Percentiles rank a stretch among this genome's conserved stretches.
Evolutionary conservation across 2,797 vertebrate species (phyloP).

Genomic region (Morus bassanus): DNA sequence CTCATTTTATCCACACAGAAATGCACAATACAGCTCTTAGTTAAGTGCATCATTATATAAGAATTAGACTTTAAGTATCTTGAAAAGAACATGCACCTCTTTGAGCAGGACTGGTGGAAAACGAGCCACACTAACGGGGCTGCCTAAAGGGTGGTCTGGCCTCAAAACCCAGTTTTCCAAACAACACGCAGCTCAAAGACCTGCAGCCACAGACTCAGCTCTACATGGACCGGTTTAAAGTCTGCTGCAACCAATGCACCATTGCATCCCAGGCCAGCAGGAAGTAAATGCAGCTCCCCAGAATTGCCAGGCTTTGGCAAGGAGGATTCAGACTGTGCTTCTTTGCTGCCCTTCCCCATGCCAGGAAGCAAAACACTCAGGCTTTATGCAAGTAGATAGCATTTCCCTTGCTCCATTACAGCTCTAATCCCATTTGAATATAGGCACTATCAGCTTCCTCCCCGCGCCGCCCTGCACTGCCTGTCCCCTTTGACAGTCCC

Average conservation of each 20-base stretch:
- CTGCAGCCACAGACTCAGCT: neutral
- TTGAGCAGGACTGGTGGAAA: neutral
- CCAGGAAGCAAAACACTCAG: accelerated
- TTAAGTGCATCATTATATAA: neutral
- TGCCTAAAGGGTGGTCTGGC: neutral
- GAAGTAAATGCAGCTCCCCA: neutral
- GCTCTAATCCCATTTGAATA: neutral
- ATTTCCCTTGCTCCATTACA: neutral
- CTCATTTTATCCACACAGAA: neutral
- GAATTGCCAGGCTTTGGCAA: neutral
- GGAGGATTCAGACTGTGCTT: neutral
- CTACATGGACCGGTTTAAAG: accelerated
- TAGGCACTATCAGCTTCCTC: accelerated
- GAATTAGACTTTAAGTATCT: accelerated
- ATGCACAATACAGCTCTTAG: neutral
- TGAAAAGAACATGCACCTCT: accelerated
- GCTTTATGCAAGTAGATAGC: neutral
- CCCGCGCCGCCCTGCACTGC: neutral
- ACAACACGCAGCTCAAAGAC: neutral
- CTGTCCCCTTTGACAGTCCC: neutral
- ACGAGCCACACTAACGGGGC: accelerated
- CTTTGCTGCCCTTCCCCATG: neutral
- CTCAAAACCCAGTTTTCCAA: neutral
- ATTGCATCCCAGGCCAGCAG: too few species aligned
- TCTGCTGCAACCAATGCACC: accelerated